Base-by-base conservation (phyloP, 2,797 vertebrate genomes). In the Apogon hyalosoma region DNA sequence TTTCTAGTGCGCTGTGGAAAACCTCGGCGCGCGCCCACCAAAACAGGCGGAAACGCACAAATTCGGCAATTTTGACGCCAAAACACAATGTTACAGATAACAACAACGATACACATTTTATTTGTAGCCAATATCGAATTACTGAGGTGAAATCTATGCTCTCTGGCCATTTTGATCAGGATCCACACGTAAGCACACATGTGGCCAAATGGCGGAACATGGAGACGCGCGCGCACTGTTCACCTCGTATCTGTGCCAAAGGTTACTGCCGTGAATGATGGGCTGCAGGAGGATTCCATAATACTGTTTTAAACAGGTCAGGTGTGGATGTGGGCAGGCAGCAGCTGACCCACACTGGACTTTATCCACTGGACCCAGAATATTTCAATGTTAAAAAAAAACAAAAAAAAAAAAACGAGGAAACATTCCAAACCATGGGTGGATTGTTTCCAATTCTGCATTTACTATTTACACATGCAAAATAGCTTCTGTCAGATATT, bases 211-310 rank as follows among this genome's bases (percentile, higher is more conserved):
- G 76, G 74, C 64, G 69, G 85, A 72, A 80, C 68, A 73, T 73
- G 58, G 46, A 63, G 75, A 48, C 19, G 49, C 12, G 57, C 11
- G 73, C 62, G 51, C 19, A 19, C 60, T 36, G 70, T 33, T 69
- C 64, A 52, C 67, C 60, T 78, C 76, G 66, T 79, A 91, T 91
- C 68, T 92, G 87, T 87, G 90, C 85, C 87, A 92, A 91, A 91
- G 90, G 90, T 92, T 82, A 88, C 75, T 69, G 77, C 1, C 71
- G 58, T 48, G 73, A 49, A 76, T 39, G 64, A 71, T 63, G 64
- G 64, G 55, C 81, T 74, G 69, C 21, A 62, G 69, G 75, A 24
- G 11, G 67, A 79, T 72, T 82, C 73, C 63, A 66, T 47, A 50
- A 61, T 57, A 43, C 21, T 45, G 46, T 38, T 75, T 31, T 50